Percentiles rank a stretch among this genome's conserved stretches.
Evolutionary conservation across 2,113 vertebrate species (phyloP).

Genomic region (Callaeas wilsoni): DNA sequence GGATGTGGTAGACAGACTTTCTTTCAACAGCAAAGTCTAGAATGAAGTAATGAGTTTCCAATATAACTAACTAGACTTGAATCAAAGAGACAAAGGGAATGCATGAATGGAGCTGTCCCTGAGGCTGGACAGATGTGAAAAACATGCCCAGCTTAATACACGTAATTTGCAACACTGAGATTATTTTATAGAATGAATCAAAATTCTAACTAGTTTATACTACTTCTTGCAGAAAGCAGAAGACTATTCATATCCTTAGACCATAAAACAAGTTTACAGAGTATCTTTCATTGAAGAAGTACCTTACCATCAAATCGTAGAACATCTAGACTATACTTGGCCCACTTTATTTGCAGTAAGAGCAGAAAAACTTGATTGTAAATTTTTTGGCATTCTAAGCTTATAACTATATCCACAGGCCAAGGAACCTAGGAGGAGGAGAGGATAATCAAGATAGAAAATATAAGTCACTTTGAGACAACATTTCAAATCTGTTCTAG

Average conservation of each 20-base stretch:
- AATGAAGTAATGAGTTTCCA: neutral
- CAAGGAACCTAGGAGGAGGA: constrained; percentile 86
- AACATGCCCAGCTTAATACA: neutral
- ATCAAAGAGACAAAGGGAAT: neutral
- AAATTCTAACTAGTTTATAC: neutral
- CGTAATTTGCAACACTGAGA: fast-evolving
- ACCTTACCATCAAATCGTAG: constrained; percentile 89
- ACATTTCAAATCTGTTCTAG: neutral
- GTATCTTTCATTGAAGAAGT: neutral
- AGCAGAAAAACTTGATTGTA: constrained; percentile 98
- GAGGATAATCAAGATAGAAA: neutral
- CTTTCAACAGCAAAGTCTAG: neutral
- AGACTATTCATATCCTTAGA: neutral
- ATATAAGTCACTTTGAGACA: neutral
- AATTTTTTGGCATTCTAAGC: constrained; percentile 96
- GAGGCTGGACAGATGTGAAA: neutral
- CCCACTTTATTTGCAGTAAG: constrained; percentile 96
- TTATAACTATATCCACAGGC: constrained; percentile 99
- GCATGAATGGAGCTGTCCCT: neutral
- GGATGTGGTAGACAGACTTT: neutral
- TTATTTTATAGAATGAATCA: neutral
- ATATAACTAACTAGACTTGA: neutral
- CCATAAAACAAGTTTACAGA: neutral
- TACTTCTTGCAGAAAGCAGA: neutral
- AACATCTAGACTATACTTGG: constrained; percentile 95